Evolutionary conservation across 2,113 vertebrate genomes (phyloP).

Genomic region (Neodontobutis hainanensis): DNA sequence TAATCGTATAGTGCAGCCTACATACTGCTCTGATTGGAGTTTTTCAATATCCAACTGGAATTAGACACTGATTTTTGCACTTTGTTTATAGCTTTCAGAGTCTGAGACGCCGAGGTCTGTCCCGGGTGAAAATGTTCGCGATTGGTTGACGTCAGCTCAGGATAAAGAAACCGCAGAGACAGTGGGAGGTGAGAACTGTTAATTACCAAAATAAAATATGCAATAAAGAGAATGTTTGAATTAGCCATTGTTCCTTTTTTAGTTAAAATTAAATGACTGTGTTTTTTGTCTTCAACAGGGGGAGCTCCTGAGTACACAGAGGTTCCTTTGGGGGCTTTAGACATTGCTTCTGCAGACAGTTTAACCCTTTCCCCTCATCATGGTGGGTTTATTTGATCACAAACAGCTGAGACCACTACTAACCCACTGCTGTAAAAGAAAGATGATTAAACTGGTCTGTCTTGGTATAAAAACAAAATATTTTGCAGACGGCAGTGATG

Average conservation of each 20-base stretch:
- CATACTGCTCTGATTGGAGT: too few relatives aligned
- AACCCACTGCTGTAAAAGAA: too few relatives aligned
- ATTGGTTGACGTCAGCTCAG: slow-evolving; percentile 78
- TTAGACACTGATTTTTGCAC: too few relatives aligned
- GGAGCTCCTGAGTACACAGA: slow-evolving; percentile 85
- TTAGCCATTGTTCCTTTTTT: background rate
- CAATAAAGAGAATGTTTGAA: background rate
- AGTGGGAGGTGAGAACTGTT: slow-evolving; percentile 49
- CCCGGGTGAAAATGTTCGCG: slow-evolving; percentile 69
- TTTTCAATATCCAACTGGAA: too few relatives aligned
- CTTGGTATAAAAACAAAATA: too few relatives aligned
- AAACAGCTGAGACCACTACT: background rate
- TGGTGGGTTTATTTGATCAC: slow-evolving; percentile 66
- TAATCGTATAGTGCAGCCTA: too few relatives aligned
- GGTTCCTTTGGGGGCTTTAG: slow-evolving; percentile 87
- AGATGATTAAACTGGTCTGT: too few relatives aligned
- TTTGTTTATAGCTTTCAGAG: slow-evolving; percentile 49
- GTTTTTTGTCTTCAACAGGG: slow-evolving; percentile 22
- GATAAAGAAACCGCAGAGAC: slow-evolving; percentile 52
- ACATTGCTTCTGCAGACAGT: slow-evolving; percentile 86
- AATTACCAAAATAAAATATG: background rate
- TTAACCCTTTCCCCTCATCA: slow-evolving; percentile 84
- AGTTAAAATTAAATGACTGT: too few relatives aligned
- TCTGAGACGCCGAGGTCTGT: slow-evolving; percentile 52
- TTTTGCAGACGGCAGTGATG: slow-evolving; percentile 84